Evolutionary conservation across 2,888 invertebrate genomes (phyloP).

Genomic region (Elmis aenea): DNA sequence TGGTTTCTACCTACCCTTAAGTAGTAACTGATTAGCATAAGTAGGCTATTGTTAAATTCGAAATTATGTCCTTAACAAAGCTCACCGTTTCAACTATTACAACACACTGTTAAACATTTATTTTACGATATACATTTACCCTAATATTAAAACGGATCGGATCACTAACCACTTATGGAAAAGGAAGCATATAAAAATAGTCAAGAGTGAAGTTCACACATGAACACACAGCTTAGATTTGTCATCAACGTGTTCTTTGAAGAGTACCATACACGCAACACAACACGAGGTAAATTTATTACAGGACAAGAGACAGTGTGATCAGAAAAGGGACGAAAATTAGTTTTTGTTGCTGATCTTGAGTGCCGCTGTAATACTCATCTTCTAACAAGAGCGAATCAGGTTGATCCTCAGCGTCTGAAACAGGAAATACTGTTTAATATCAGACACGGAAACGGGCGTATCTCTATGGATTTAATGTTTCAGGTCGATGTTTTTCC

Average conservation of each 20-base stretch:
- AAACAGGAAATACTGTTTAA: slow-evolving; percentile 24
- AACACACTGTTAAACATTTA: too few relatives aligned
- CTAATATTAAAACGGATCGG: background rate
- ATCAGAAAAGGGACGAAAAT: slow-evolving; percentile 29
- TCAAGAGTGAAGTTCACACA: slow-evolving; percentile 25
- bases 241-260: slow-evolving; percentile 1
- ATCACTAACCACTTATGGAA: slow-evolving; percentile 31
- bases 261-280: slow-evolving; percentile 14
- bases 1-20: too few relatives aligned
- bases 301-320: slow-evolving; percentile 34
- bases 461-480: too few relatives aligned
- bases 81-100: too few relatives aligned
- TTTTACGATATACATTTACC: too few relatives aligned
- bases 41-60: too few relatives aligned
- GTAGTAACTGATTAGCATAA: too few relatives aligned
- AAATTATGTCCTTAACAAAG: too few relatives aligned
- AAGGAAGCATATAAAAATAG: slow-evolving; percentile 37
- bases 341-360: slow-evolving; percentile 25
- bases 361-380: slow-evolving; percentile 31
- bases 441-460: too few relatives aligned
- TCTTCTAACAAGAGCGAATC: slow-evolving; percentile 36
- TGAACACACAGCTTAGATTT: slow-evolving; percentile 18
- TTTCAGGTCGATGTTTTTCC: too few relatives aligned
- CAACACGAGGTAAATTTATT: slow-evolving; percentile 31
- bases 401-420: slow-evolving; percentile 35